Evolutionary conservation across 1,140 invertebrate species (phyloP), one percentile per base, ranked within the genome.

Genomic region (Hormaphis cornu): DNA sequence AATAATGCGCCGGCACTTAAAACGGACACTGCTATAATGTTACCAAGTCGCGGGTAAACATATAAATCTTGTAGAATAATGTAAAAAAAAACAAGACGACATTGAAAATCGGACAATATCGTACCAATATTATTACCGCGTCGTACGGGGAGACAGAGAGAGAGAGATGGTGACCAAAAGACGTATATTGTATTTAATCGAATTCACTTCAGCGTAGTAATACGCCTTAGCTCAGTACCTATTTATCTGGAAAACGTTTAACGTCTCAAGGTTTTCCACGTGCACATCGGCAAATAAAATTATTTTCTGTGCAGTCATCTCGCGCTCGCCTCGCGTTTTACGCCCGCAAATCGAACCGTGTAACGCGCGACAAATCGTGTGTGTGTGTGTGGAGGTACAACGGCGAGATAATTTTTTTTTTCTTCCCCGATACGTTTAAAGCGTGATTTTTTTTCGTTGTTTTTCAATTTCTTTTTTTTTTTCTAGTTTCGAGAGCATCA

Each of bases 51-150:
- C n/a, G n/a, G n/a, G n/a, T n/a, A n/a, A n/a, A n/a, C n/a, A n/a
- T n/a, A n/a, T n/a, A n/a, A n/a, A n/a, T n/a, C n/a, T n/a, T n/a
- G n/a, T n/a, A n/a, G n/a, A n/a, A n/a, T n/a, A n/a, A n/a, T n/a
- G n/a, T n/a, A n/a, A 37, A 24, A 56, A 54, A 54, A 56, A 56
- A 56, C 53, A 22, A 56, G 53, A 56, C 18, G 53, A 37, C 53
- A 56, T 56, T 56, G 53, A 56, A 53, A 37, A 56, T 56, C 14
- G 53, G 53, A 56, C n/a, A n/a, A n/a, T n/a, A n/a, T n/a, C n/a
- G n/a, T n/a, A n/a, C n/a, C n/a, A n/a, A n/a, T n/a, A n/a, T n/a
- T 37, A 56, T 22, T 56, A 37, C 14, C 3, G 52, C 10, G 52
- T 14, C 28, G 14, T 20, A 35, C 28, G 28, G 9, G n/a, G 2